Evolutionary conservation across 2,797 vertebrate genomes (phyloP).

Genomic region (Enteromius viviparus): DNA sequence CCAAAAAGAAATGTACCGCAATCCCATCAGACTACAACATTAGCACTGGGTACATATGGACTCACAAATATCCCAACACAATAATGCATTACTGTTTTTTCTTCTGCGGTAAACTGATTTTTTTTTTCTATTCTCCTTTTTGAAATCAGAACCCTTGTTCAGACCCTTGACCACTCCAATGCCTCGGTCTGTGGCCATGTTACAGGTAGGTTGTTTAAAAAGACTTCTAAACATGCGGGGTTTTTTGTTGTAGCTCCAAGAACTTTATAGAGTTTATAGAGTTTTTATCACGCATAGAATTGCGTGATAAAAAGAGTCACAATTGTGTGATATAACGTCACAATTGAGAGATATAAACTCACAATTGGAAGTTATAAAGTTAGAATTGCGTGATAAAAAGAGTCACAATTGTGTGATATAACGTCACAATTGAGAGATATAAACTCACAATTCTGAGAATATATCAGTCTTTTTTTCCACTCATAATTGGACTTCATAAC

Average conservation of each 20-base stretch:
- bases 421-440: too few species aligned
- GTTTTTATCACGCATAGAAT: too few species aligned
- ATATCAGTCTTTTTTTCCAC: too few species aligned
- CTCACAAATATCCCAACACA: not conserved
- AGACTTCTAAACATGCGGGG: not conserved
- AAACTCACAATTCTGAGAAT: too few species aligned
- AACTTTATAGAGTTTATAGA: too few species aligned
- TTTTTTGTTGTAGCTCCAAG: not conserved
- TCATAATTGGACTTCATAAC: too few species aligned
- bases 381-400: too few species aligned
- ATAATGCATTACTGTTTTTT: conserved; percentile 43
- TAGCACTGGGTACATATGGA: conserved; percentile 65
- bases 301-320: too few species aligned
- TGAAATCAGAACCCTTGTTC: conserved; percentile 72
- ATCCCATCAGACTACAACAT: conserved; percentile 74
- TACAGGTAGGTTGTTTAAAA: conserved; percentile 71
- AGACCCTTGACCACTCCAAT: conserved; percentile 80
- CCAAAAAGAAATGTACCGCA: conserved; percentile 74
- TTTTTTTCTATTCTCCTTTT: conserved; percentile 44
- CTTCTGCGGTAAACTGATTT: not conserved
- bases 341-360: too few species aligned
- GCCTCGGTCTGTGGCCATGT: conserved; percentile 77
- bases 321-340: too few species aligned
- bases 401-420: too few species aligned
- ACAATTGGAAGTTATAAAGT: too few species aligned